Evolutionary conservation across 2,113 vertebrate genomes (phyloP).

Genomic region (Macrotus californicus): DNA sequence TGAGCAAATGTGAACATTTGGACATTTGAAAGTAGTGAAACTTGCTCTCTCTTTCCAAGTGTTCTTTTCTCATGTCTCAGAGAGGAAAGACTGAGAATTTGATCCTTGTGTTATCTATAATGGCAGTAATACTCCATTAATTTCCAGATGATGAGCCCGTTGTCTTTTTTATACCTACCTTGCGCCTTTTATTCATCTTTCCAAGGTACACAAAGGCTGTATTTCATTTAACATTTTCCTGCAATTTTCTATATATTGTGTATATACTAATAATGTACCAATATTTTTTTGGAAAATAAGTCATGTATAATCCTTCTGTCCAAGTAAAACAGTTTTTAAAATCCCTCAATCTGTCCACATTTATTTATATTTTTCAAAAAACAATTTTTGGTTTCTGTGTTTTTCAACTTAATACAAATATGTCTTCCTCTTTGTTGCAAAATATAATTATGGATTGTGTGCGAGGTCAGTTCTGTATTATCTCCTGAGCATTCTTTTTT

Average conservation of each 20-base stretch:
- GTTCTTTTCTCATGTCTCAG: not conserved
- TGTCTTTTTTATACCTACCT: not conserved
- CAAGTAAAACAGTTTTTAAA: not conserved
- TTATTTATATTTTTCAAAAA: constrained; percentile 1
- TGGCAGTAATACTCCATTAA: not conserved
- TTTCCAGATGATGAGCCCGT: not conserved
- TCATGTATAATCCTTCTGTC: not conserved
- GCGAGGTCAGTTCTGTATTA: not conserved
- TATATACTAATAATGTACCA: not conserved
- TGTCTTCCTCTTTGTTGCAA: not conserved
- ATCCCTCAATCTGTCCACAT: not conserved
- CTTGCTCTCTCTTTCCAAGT: not conserved
- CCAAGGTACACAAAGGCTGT: not conserved
- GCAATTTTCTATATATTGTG: not conserved
- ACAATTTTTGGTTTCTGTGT: not conserved
- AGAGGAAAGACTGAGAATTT: not conserved
- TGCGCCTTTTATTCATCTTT: not conserved
- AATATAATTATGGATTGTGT: not conserved
- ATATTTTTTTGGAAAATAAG: not conserved
- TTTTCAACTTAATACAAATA: not conserved
- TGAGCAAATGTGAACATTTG: not conserved
- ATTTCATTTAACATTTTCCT: not conserved
- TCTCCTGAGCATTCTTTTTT: not conserved
- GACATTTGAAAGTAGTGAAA: not conserved
- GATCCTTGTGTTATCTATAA: not conserved